These are phyloP conservation scores for Psophia crepitans DNA, from an alignment of 2,113 vertebrate species.

Conservation along the genomic window DNA sequence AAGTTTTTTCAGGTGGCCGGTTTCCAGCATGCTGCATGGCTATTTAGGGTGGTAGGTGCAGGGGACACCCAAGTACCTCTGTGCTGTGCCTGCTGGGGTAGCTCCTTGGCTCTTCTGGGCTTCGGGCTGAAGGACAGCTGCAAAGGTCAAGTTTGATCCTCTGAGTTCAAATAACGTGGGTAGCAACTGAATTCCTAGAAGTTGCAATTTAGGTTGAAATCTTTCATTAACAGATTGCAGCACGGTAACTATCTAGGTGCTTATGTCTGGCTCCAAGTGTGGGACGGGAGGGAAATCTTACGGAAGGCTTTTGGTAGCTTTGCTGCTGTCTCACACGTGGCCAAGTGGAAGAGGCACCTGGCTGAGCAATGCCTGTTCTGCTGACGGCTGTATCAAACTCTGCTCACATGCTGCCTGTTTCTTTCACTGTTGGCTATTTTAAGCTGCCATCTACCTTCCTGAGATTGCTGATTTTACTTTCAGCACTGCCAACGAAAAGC, in stretches of 20 bases:
- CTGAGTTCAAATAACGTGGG: not conserved
- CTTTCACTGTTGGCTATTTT: not conserved
- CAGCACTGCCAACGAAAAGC: not conserved
- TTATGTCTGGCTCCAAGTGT: not conserved
- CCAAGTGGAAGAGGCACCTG: not conserved
- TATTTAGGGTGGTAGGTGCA: not conserved
- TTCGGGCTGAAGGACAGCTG: too few relatives aligned
- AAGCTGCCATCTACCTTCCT: not conserved
- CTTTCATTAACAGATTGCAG: not conserved
- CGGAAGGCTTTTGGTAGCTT: not conserved
- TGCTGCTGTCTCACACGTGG: fast-evolving
- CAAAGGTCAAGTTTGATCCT: not conserved
- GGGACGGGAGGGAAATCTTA: not conserved
- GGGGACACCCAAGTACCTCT: not conserved
- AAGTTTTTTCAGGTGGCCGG: not conserved
- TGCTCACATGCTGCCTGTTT: not conserved
- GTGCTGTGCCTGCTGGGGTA: not conserved
- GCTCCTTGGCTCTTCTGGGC: not conserved
- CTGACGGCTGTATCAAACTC: fast-evolving
- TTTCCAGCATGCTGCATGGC: not conserved
- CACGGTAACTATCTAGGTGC: fast-evolving
- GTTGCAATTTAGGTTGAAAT: not conserved
- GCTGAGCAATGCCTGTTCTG: not conserved
- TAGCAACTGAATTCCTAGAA: not conserved
- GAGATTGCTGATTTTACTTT: not conserved